phyloP scores from a whole-genome alignment of 2,797 vertebrate genomes.

The Malurus leucopterus region DNA sequence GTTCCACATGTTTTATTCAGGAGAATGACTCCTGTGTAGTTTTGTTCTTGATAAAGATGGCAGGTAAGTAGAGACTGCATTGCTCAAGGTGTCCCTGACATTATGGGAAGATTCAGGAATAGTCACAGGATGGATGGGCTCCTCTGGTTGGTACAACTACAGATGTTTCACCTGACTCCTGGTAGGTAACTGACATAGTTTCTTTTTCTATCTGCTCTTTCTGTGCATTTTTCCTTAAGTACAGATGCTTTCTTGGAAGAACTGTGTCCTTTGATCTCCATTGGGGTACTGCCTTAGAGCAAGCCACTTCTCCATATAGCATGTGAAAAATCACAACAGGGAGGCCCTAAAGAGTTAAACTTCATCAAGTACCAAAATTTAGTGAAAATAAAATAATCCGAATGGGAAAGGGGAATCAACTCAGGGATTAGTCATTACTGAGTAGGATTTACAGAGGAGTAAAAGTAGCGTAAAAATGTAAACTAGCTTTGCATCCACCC shows the following conservation, averaged over 20 bases:
- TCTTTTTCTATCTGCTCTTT: not conserved
- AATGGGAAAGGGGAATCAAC: slow-evolving; percentile 59
- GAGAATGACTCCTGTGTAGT: not conserved
- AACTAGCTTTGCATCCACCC: slow-evolving; percentile 66
- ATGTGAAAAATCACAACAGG: not conserved
- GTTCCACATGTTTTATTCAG: not conserved
- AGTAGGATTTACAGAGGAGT: slow-evolving; percentile 71
- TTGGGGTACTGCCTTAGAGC: not conserved
- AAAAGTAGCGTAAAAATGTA: slow-evolving; percentile 62
- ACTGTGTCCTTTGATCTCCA: not conserved
- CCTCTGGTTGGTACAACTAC: not conserved
- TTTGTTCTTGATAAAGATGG: not conserved
- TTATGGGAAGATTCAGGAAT: not conserved
- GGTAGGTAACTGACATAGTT: not conserved
- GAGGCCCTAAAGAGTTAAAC: slow-evolving; percentile 31
- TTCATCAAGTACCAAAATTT: slow-evolving; percentile 32
- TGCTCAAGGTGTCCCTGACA: not conserved
- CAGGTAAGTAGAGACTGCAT: not conserved
- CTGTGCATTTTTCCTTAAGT: not conserved
- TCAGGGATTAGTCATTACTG: slow-evolving; percentile 63
- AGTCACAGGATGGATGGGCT: not conserved
- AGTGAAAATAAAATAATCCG: slow-evolving; percentile 45
- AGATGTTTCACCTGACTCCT: not conserved
- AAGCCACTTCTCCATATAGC: not conserved
- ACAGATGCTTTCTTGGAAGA: not conserved